These are phyloP conservation scores for Metacarcinus magister DNA, from an alignment of 2,888 invertebrate genomes.

Conservation along the genomic window DNA sequence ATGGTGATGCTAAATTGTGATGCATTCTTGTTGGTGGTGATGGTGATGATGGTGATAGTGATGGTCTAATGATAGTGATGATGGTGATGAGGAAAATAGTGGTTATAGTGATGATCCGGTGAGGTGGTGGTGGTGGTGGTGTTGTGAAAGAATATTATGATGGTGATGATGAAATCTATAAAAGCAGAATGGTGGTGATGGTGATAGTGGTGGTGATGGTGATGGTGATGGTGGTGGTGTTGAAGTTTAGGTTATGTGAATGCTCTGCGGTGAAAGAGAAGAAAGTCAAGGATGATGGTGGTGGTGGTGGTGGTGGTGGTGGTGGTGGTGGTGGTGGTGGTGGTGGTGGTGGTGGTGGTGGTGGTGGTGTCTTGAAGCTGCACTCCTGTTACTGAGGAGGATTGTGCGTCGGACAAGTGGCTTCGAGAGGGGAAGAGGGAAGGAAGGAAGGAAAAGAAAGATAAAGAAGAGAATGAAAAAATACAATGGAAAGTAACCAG, in stretches of 20 bases:
- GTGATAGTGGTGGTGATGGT: not conserved
- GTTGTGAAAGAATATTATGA: not conserved
- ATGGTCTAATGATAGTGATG: not conserved
- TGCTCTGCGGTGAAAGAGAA: not conserved
- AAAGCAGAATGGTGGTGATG: not conserved
- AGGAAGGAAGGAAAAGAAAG: not conserved
- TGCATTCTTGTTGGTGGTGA: too few relatives aligned
- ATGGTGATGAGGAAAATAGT: not conserved
- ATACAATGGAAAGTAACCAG: not conserved
- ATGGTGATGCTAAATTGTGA: too few relatives aligned
- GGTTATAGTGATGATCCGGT: not conserved
- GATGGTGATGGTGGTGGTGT: not conserved
- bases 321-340: not conserved
- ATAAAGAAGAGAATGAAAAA: not conserved
- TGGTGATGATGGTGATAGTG: not conserved
- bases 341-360: conserved; percentile 19
- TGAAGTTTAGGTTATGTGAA: not conserved
- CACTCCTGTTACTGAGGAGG: not conserved
- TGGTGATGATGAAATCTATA: not conserved
- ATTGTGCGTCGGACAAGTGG: not conserved
- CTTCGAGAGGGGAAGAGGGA: not conserved
- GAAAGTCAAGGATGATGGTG: not conserved
- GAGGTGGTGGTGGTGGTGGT: not conserved
- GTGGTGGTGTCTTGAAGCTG: not conserved
- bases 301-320: not conserved